Base-by-base conservation (phyloP, 2,797 vertebrate genomes). In the Catamblyrhynchus diadema region DNA sequence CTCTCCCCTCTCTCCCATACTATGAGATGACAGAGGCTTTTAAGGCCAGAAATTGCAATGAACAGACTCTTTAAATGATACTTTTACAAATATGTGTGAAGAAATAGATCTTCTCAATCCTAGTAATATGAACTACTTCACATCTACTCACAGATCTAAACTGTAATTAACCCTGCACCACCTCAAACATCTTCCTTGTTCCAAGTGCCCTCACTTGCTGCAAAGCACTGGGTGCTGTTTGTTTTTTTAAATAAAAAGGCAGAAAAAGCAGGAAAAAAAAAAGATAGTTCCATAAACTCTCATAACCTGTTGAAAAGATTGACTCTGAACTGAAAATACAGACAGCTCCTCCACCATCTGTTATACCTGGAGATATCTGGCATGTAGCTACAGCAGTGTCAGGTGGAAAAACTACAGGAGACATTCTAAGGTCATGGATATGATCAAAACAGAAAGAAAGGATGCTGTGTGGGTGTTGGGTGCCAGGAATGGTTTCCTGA, bases 311-410 rank as follows among this genome's bases (percentile, higher is more conserved):
- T 93, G 90, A 96, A 94, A 89, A 95, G 88, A 39, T 59, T 94
- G 86, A 85, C 84, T 97, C 91, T 82, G 94, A 95, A 75, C 74
- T 77, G 92, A 77, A 91, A 94, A 92, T 51, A 90, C 88, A 75
- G 77, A 30, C 57, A 88, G 88, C 90, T 94, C 71, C 21, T 73
- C 71, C 78, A 75, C 97, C 97, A 98, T 98, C 97, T 98, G 98
- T 91, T 94, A 44, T 85, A 95, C 91, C 95, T 94, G 94, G 93
- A 95, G 91, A 88, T 94, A 95, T 74, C 64, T 97, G 95, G 95
- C 97, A 91, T 14, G 37, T 3, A 60, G 22, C 66, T 79, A n/a
- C 50, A 61, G 50, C 60, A 95, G 72, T 1, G 84, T 89, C 95
- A 95, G 95, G 94, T 81, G 80, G 88, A 88, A 88, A 95, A 95